phyloP scores from a whole-genome alignment of 2,888 invertebrate species.

The Phyto melanocephala region DNA sequence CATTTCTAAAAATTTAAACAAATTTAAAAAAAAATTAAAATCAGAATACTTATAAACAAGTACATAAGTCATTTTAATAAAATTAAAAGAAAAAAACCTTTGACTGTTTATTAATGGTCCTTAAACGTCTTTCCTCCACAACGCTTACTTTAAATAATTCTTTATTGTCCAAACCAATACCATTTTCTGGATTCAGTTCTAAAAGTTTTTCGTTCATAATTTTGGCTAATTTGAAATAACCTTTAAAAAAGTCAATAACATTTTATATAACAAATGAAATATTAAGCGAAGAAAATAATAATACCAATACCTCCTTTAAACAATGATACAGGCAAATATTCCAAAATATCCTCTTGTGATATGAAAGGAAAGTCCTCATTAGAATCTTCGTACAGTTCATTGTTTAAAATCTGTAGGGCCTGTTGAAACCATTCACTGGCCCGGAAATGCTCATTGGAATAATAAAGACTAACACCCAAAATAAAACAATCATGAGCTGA shows the following conservation, averaged over 20 bases:
- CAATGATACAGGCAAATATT: conserved; percentile 61
- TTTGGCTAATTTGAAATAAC: conserved; percentile 68
- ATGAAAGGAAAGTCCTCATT: conserved; percentile 54
- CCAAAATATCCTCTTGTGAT: conserved; percentile 60
- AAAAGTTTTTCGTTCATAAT: conserved; percentile 69
- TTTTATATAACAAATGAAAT: not conserved
- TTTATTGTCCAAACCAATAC: conserved; percentile 54
- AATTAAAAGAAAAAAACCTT: not conserved
- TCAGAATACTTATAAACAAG: too few species aligned
- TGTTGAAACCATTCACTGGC: conserved; percentile 71
- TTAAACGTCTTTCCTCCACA: conserved; percentile 27
- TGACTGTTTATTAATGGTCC: not conserved
- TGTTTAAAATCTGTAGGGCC: conserved; percentile 50
- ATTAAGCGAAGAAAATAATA: not conserved
- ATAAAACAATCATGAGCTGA: conserved; percentile 69
- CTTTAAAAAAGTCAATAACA: not conserved
- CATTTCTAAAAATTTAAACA: conserved; percentile 19
- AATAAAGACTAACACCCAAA: conserved; percentile 66
- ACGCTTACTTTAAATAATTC: conserved; percentile 14
- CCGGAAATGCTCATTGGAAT: conserved; percentile 46
- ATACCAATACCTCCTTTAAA: conserved; percentile 1
- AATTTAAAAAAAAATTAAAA: too few species aligned
- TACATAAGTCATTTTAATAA: too few species aligned
- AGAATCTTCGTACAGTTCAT: not conserved
- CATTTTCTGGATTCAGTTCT: conserved; percentile 62